phyloP scores from a whole-genome alignment of 2,797 vertebrate genomes.

The Lepidocolaptes lacrymiger region DNA sequence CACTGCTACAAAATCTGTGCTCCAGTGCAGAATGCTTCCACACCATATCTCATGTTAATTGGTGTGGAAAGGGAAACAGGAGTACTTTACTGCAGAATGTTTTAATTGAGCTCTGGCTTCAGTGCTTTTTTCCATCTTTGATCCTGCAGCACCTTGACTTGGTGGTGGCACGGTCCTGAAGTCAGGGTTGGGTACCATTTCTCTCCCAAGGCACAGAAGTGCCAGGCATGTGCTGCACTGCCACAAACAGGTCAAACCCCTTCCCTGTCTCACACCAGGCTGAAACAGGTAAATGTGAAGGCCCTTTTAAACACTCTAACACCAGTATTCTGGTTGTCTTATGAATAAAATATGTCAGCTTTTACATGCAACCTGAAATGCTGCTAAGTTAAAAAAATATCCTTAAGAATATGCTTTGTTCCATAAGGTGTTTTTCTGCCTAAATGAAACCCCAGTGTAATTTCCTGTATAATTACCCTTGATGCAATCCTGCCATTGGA shows the following conservation, averaged over 20 bases:
- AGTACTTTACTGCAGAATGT: not conserved
- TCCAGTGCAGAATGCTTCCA: not conserved
- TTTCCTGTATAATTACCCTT: constrained; percentile 84
- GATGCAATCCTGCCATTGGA: constrained; percentile 92
- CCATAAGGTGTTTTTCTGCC: not conserved
- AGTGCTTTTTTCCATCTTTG: not conserved
- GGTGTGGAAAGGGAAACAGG: not conserved
- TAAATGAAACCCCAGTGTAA: constrained; percentile 33
- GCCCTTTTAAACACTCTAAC: not conserved
- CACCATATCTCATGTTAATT: not conserved
- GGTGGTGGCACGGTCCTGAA: not conserved
- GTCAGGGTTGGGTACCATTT: not conserved
- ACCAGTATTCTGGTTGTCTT: not conserved
- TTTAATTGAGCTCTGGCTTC: not conserved
- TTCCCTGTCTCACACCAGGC: not conserved
- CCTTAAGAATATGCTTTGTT: not conserved
- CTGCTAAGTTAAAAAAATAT: not conserved
- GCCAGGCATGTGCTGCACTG: not conserved
- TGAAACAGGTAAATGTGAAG: not conserved
- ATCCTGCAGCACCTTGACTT: not conserved
- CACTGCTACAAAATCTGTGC: not conserved
- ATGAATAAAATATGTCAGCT: not conserved
- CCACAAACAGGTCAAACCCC: not conserved
- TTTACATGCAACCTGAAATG: not conserved
- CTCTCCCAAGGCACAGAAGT: not conserved